A percentile compares a stretch with the other conserved stretches of the same genome.
Conservation (phyloP, 2,113 vertebrate genomes). For the Tychaedon coryphoeus region DNA sequence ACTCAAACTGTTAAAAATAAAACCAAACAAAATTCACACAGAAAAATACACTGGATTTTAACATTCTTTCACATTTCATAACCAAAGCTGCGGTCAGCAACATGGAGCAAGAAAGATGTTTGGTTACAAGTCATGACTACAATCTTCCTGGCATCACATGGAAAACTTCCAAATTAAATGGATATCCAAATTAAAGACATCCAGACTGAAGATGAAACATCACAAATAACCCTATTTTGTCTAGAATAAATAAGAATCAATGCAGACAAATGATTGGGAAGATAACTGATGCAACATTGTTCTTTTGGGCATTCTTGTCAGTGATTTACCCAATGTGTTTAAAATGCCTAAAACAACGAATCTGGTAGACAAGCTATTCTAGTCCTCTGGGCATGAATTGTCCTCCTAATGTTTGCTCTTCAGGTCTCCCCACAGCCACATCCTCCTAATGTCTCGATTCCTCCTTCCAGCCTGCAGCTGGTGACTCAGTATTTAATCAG, state of each 20-base stretch:
- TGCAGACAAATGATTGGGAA: background rate
- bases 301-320: background rate
- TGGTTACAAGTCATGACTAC: constrained; percentile 3
- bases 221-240: constrained; percentile 11
- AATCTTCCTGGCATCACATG: background rate
- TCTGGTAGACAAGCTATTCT: background rate
- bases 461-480: background rate
- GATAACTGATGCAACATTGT: constrained; percentile 2
- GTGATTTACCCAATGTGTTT: background rate
- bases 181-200: background rate
- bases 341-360: constrained; percentile 1
- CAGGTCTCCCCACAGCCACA: background rate
- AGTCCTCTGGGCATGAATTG: background rate
- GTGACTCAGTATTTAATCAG: background rate
- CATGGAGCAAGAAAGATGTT: background rate
- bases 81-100: background rate
- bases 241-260: constrained; percentile 13
- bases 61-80: constrained; percentile 41
- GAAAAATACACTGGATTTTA: constrained; percentile 18
- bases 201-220: background rate
- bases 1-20: constrained; percentile 7
- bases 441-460: background rate
- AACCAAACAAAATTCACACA: background rate
- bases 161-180: constrained; percentile 34
- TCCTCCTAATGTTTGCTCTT: background rate